These are phyloP conservation scores for Torymus texanus DNA, from an alignment of 2,888 invertebrate genomes.

Conservation along the genomic window DNA sequence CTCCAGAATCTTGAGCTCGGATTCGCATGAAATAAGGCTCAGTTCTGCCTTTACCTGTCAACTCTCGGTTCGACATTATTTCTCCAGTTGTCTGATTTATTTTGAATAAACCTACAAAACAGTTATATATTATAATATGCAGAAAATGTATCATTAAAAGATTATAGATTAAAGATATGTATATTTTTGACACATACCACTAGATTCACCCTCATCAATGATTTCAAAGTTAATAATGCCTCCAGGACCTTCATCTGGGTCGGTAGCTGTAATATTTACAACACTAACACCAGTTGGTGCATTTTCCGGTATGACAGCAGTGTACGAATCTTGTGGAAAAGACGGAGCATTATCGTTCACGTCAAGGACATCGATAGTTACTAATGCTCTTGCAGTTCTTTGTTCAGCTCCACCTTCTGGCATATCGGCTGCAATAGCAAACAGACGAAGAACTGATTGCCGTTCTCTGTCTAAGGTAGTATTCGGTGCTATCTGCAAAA, in stretches of 20 bases:
- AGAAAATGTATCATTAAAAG: too few relatives aligned
- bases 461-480: constrained; percentile 84
- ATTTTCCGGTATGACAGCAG: constrained; percentile 87
- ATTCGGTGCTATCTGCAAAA: constrained; percentile 78
- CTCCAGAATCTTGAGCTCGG: constrained; percentile 83
- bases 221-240: constrained; percentile 85
- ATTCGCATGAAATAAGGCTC: constrained; percentile 84
- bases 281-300: constrained; percentile 82
- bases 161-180: neutral
- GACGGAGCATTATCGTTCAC: constrained; percentile 87
- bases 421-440: constrained; percentile 85
- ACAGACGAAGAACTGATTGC: constrained; percentile 82
- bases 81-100: constrained; percentile 83
- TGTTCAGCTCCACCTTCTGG: constrained; percentile 83
- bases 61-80: constrained; percentile 79
- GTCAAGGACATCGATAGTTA: constrained; percentile 83
- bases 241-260: constrained; percentile 85
- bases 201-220: constrained; percentile 84
- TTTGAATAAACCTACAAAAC: constrained; percentile 79
- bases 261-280: constrained; percentile 82
- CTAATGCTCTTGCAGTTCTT: constrained; percentile 80
- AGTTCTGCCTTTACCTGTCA: constrained; percentile 86
- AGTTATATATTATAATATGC: too few relatives aligned
- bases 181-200: constrained; percentile 72
- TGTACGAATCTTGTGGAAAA: constrained; percentile 81